phyloP scores from a whole-genome alignment of 2,888 invertebrate species.

The Eilema griseolum region DNA sequence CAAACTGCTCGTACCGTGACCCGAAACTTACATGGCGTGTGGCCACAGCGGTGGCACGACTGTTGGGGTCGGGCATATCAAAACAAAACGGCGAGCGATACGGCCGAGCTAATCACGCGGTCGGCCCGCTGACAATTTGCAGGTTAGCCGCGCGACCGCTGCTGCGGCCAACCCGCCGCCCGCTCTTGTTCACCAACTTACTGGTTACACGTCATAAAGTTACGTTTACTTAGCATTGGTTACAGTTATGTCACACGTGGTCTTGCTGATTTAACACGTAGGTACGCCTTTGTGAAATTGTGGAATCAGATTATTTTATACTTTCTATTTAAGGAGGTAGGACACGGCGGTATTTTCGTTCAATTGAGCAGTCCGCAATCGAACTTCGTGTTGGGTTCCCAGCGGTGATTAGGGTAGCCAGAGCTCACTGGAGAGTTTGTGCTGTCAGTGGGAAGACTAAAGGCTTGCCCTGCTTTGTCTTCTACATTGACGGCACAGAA shows the following conservation, averaged over 20 bases:
- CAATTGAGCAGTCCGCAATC: too few relatives aligned
- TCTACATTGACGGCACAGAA: too few relatives aligned
- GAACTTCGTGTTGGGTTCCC: too few relatives aligned
- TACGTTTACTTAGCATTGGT: slow-evolving; percentile 46
- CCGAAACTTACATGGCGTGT: slow-evolving; percentile 62
- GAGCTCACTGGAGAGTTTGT: too few relatives aligned
- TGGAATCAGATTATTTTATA: not conserved
- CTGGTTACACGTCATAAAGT: slow-evolving; percentile 44
- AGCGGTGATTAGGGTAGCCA: too few relatives aligned
- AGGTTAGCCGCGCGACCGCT: slow-evolving; percentile 71
- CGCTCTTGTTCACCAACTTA: slow-evolving; percentile 32
- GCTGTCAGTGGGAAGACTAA: too few relatives aligned
- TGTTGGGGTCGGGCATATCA: slow-evolving; percentile 62
- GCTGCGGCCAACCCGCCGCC: slow-evolving; percentile 45
- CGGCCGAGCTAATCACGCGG: slow-evolving; percentile 72
- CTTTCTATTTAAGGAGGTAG: too few relatives aligned
- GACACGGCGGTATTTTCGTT: too few relatives aligned
- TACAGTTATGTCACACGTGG: not conserved
- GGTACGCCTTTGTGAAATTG: not conserved
- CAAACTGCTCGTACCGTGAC: slow-evolving; percentile 67
- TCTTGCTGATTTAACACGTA: not conserved
- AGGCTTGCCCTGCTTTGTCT: too few relatives aligned
- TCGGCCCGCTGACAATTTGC: slow-evolving; percentile 67
- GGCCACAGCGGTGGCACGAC: slow-evolving; percentile 51
- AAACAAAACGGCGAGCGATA: slow-evolving; percentile 67